phyloP scores from a whole-genome alignment of 2,888 invertebrate genomes.

The Gryllus longicercus region DNA sequence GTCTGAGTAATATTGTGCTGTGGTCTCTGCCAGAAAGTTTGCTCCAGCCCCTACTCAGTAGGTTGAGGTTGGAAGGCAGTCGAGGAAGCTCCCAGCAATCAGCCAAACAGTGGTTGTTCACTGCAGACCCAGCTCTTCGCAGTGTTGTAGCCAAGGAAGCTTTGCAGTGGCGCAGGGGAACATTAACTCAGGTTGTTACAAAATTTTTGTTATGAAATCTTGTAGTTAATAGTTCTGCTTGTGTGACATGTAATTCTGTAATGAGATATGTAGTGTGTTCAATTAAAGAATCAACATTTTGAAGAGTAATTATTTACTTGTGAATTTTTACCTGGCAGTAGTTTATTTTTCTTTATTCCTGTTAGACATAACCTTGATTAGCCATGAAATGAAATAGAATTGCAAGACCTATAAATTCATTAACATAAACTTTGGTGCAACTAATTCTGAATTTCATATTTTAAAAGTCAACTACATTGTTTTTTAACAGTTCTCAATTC shows the following conservation, averaged over 20 bases:
- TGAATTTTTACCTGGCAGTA: too few relatives aligned
- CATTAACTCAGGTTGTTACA: slow-evolving; percentile 49
- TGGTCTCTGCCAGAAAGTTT: slow-evolving; percentile 76
- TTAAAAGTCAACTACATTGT: neutral
- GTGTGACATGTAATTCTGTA: neutral
- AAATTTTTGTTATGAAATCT: neutral
- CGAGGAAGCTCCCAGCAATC: slow-evolving; percentile 43
- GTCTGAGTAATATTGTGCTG: slow-evolving; percentile 74
- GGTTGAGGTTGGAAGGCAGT: slow-evolving; percentile 64
- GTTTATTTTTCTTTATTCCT: too few relatives aligned
- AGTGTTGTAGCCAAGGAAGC: slow-evolving; percentile 85
- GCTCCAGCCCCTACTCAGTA: slow-evolving; percentile 69
- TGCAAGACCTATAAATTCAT: too few relatives aligned
- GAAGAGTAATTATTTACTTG: too few relatives aligned
- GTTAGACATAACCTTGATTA: too few relatives aligned
- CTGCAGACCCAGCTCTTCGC: slow-evolving; percentile 71
- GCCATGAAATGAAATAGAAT: too few relatives aligned
- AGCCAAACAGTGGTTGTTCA: slow-evolving; percentile 69
- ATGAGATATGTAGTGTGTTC: neutral
- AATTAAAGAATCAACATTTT: too few relatives aligned
- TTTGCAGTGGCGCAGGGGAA: slow-evolving; percentile 70
- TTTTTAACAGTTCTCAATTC: neutral
- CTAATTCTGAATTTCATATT: too few relatives aligned
- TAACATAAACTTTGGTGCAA: too few relatives aligned
- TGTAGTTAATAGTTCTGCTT: neutral